Evolutionary conservation across 35 echinoderm and acorn worm species (phyloP).

Genomic region (Ptychodera flava): DNA sequence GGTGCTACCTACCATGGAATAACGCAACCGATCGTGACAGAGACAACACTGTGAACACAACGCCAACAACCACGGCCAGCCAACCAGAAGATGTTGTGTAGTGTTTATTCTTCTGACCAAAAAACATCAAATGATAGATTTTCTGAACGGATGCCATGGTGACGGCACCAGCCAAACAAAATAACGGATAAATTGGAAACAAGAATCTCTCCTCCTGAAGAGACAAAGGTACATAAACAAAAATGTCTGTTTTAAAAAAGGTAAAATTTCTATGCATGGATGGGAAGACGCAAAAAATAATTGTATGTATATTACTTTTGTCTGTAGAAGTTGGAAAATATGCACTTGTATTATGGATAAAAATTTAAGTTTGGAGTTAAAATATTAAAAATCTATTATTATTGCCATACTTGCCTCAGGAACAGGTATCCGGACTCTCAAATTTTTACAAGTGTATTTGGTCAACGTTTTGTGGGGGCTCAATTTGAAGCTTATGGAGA

Average conservation of each 20-base stretch:
- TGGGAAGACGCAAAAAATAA: no score
- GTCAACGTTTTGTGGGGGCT: no score
- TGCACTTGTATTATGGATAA: no score
- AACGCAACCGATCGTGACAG: conserved; percentile 62
- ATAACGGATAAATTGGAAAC: conserved; percentile 92
- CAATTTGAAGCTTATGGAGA: no score
- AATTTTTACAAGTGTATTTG: no score
- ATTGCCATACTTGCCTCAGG: no score
- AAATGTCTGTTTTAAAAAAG: neutral
- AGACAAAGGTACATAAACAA: conserved; percentile 14
- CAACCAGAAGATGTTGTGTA: conserved; percentile 66
- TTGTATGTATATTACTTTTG: no score
- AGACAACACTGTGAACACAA: conserved; percentile 67
- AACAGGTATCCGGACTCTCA: no score
- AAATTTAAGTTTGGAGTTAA: no score
- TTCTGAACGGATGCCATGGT: conserved; percentile 64
- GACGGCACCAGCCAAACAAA: conserved; percentile 65
- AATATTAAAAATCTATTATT: no score
- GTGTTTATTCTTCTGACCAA: conserved; percentile 39
- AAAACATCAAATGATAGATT: conserved; percentile 66
- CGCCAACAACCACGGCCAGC: conserved; percentile 44
- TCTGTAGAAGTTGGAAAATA: no score
- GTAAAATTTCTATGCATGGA: no score
- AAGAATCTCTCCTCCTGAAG: conserved; percentile 93
- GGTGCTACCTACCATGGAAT: conserved; percentile 79